Conservation (phyloP, 2,797 vertebrate genomes). For the Helicolenus hilgendorfi region DNA sequence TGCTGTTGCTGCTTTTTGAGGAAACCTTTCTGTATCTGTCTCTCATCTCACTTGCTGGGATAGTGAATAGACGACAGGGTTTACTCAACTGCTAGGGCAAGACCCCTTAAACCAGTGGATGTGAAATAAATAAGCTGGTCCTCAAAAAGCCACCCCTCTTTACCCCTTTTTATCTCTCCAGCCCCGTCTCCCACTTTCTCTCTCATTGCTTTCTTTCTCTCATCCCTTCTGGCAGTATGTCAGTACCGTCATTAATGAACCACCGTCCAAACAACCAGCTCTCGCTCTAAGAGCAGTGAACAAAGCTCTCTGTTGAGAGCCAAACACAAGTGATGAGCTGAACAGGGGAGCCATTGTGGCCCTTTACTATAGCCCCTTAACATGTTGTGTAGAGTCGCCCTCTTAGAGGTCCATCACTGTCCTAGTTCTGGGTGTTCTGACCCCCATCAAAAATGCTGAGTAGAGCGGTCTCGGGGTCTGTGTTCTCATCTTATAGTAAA, state of each 20-base stretch:
- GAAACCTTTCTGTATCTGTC: slow-evolving; percentile 35
- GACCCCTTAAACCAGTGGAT: slow-evolving; percentile 20
- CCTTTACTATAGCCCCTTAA: slow-evolving; percentile 41
- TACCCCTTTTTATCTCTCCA: background rate
- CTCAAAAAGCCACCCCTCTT: slow-evolving; percentile 45
- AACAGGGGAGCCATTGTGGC: slow-evolving; percentile 78
- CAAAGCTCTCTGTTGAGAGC: slow-evolving; percentile 75
- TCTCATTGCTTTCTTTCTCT: slow-evolving; percentile 30
- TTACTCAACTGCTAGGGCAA: slow-evolving; percentile 15
- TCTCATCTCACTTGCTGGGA: slow-evolving; percentile 40
- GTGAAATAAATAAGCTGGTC: slow-evolving; percentile 42
- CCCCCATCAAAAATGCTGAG: slow-evolving; percentile 28
- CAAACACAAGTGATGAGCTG: slow-evolving; percentile 49
- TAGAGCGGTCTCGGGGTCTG: background rate
- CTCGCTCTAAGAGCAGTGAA: slow-evolving; percentile 49
- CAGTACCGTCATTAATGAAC: slow-evolving; percentile 69
- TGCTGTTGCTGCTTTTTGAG: slow-evolving; percentile 69
- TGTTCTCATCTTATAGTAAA: slow-evolving; percentile 22
- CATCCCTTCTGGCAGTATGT: slow-evolving; percentile 45
- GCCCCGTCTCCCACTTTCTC: slow-evolving; percentile 1
- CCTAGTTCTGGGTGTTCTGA: slow-evolving; percentile 63
- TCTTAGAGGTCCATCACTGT: slow-evolving; percentile 56
- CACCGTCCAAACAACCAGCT: slow-evolving; percentile 33
- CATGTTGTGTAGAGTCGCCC: slow-evolving; percentile 41
- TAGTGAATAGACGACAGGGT: slow-evolving; percentile 28